Evolutionary conservation across 2,888 invertebrate genomes (phyloP).

Genomic region (Ectemnius continuus): DNA sequence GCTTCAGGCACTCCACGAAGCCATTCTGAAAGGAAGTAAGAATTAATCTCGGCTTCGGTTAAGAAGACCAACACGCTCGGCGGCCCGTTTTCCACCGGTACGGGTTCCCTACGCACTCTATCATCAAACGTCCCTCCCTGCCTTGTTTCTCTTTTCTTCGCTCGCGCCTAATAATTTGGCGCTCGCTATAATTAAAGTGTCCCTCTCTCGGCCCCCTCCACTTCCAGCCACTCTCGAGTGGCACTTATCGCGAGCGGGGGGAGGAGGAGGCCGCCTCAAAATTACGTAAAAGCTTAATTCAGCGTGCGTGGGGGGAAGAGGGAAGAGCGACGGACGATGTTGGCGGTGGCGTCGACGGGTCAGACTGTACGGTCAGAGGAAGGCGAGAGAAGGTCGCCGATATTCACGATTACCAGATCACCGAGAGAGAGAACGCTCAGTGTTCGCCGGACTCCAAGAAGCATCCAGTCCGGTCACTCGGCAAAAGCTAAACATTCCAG

Average conservation of each 20-base stretch:
- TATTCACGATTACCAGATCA: conserved; percentile 14
- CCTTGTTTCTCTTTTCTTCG: conserved; percentile 48
- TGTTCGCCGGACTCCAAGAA: no score
- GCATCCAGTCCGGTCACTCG: no score
- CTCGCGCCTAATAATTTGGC: conserved; percentile 35
- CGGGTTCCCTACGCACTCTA: conserved; percentile 18
- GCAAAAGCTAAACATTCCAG: no score
- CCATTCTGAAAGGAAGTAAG: conserved; percentile 83
- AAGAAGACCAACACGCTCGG: no score
- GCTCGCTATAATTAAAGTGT: conserved; percentile 51
- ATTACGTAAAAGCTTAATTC: conserved; percentile 55
- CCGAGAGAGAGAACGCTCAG: conserved; percentile 13
- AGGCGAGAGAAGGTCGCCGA: neutral
- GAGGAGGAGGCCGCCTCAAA: conserved; percentile 15
- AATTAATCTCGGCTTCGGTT: neutral
- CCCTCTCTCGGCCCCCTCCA: no score
- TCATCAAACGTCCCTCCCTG: neutral
- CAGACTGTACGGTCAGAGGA: neutral
- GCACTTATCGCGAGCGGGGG: no score
- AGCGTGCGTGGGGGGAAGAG: neutral
- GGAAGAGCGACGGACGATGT: neutral
- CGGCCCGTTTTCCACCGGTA: neutral
- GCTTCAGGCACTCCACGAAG: conserved; percentile 89
- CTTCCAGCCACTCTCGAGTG: no score
- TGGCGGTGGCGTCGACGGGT: neutral